Base-by-base conservation (phyloP, 2,113 vertebrate species). In the Sminthopsis crassicaudata region DNA sequence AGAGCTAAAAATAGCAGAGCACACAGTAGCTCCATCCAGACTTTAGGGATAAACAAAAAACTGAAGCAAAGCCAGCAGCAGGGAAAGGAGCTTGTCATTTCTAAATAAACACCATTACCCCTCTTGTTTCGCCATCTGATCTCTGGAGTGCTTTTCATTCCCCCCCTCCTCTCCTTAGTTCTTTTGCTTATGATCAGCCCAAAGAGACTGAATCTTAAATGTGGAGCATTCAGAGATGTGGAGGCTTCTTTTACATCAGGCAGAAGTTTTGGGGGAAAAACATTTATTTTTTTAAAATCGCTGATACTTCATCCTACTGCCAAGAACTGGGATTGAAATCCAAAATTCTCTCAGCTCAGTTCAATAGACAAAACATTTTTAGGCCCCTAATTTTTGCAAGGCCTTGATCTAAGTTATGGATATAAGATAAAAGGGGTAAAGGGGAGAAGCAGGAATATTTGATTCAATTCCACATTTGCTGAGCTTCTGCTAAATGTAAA, bases 31-130 rank as follows among this genome's bases (percentile, higher is more conserved):
- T 84, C 67, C 67, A 84, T 84, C 67, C 67, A 84, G 67, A 84
- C 67, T 84, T 84, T 84, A 84, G 67, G 67, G 67, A 84, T 84
- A 84, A 84, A 84, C 67, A 84, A 84, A 84, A 84, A 84, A 84
- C n/a, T 84, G 67, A 84, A 84, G 67, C 67, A 84, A 84, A 84
- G 67, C 36, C 67, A 84, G 67, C 6, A 6, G 67, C 19, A 19
- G 67, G 67, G 16, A 84, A 42, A 36, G 67, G n/a, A 42, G n/a
- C 67, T 84, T 84, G 67, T 42, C 67, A 84, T 84, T 84, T 84
- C 67, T 84, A 84, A 84, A 84, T 84, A 84, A 84, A 84, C 67
- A 84, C 67, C 67, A 84, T 84, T 84, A 84, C 67, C 67, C n/a
- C 19, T 42, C 67, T 84, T 84, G 36, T n/a, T 84, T 84, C n/a